Evolutionary conservation across 2,888 invertebrate genomes (phyloP), one percentile per base, ranked within the genome.

Genomic region (Temnothorax ravouxi): DNA sequence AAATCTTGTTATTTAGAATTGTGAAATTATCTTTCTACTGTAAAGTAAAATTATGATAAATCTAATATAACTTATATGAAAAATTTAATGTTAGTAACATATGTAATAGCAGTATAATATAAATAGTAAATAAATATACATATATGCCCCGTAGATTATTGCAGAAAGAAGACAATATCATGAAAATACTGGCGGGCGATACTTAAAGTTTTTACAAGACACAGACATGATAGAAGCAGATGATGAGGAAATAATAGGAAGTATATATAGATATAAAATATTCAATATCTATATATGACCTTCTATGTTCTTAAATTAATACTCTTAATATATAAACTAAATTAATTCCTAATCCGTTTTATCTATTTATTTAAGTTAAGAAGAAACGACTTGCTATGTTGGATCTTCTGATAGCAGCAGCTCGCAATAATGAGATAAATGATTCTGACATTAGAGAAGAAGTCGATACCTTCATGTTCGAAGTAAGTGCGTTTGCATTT

Each of bases 401-500:
- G 5, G 94, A 94, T 83, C 86, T 94, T 13, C 81, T 94, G 15
- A 91, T 94, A 61, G 90, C 91, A 3, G 92, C 93, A 0, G 87
- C 91, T 9, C 87, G 89, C n/a, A 88, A 89, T 1, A 69, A 84
- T 34, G 80, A 87, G 15, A 91, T 94, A 62, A 92, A 92, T 50
- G 88, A 93, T 84, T 84, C 81, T 38, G 93, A 93, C 34, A 93
- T 94, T 47, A 88, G 92, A 59, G 94, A 94, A 86, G 94, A 94
- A 90, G 94, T 94, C 2, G 93, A 94, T 66, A 94, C 93, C 0
- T 94, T 94, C 56, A 91, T 93, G 85, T 93, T 93, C 47, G 90
- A 89, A 62, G 93, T 93, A 54, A 3, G 69, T 9, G n/a, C n/a
- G 15, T 29, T 29, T 62, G 8, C 5, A 54, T 15, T 54, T 54